These are phyloP conservation scores for Megalops atlanticus DNA, from an alignment of 2,113 vertebrate species.

Conservation along the genomic window DNA sequence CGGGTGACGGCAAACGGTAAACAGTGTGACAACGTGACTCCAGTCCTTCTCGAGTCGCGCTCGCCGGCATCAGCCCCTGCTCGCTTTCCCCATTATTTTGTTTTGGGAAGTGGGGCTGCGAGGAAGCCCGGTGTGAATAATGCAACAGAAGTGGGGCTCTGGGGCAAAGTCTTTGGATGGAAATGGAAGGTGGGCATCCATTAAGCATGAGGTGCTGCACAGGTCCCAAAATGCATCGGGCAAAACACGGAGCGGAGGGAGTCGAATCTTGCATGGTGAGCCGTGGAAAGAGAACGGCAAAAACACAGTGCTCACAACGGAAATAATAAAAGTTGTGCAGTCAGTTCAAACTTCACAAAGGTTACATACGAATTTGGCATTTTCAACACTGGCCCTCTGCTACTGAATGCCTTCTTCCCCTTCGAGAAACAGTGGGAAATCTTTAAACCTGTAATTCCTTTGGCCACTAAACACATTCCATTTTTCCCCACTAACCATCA, in stretches of 20 bases:
- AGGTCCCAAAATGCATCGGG: conserved; percentile 11
- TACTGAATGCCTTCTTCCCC: neutral
- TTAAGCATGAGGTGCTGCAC: conserved; percentile 34
- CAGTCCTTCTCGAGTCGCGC: neutral
- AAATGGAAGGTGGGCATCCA: conserved; percentile 36
- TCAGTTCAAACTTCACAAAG: too few relatives aligned
- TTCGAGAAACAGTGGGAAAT: neutral
- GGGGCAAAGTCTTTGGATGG: conserved; percentile 13
- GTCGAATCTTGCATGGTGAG: neutral
- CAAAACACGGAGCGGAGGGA: neutral
- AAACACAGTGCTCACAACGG: neutral
- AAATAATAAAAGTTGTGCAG: conserved; percentile 27
- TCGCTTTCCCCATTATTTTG: neutral
- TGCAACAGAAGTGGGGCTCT: conserved; percentile 14
- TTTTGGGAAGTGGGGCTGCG: neutral
- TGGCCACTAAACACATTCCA: too few relatives aligned
- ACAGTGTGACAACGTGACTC: too few relatives aligned
- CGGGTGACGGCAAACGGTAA: neutral
- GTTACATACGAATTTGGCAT: conserved; percentile 25
- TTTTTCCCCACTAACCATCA: too few relatives aligned
- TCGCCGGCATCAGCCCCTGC: neutral
- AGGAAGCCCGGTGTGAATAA: conserved; percentile 31
- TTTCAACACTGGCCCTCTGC: too few relatives aligned
- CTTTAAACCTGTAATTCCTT: neutral
- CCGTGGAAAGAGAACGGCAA: neutral